phyloP scores from a whole-genome alignment of 1,140 invertebrate species.

The Fopius arisanus region DNA sequence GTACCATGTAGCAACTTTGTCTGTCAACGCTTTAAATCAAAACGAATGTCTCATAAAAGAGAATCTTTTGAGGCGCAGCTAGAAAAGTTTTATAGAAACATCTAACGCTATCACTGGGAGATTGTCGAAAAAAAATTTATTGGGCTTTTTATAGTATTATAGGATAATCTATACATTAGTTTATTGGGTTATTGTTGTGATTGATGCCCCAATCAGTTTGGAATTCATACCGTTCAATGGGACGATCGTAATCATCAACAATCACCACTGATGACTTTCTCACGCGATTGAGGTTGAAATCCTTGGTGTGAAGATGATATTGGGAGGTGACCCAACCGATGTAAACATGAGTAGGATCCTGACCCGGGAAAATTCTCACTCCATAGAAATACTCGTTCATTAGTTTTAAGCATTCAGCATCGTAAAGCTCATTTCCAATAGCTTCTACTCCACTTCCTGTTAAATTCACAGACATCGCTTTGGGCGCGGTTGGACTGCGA shows the following conservation, averaged over 20 bases:
- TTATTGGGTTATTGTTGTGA: not conserved
- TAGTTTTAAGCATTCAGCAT: conserved; percentile 86
- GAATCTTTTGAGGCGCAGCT: too few relatives aligned
- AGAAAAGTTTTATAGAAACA: too few relatives aligned
- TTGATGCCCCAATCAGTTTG: not conserved
- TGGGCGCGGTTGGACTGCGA: conserved; percentile 67
- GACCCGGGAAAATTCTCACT: conserved; percentile 89
- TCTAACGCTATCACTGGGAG: too few relatives aligned
- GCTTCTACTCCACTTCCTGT: conserved; percentile 75
- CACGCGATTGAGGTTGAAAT: conserved; percentile 90
- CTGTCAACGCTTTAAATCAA: conserved; percentile 79
- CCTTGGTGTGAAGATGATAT: conserved; percentile 88
- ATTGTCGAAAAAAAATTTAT: too few relatives aligned
- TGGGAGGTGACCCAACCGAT: conserved; percentile 99
- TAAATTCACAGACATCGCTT: conserved; percentile 74
- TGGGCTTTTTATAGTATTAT: too few relatives aligned
- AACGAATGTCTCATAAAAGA: conserved; percentile 3
- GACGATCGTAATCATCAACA: conserved; percentile 79
- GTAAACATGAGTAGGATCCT: conserved; percentile 96
- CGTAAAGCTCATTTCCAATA: conserved; percentile 84
- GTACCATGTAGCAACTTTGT: conserved; percentile 97
- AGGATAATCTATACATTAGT: too few relatives aligned
- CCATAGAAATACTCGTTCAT: conserved; percentile 99
- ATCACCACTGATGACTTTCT: conserved; percentile 86
- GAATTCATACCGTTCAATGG: conserved; percentile 74